These are phyloP conservation scores for Taurulus bubalis DNA, from an alignment of 2,113 vertebrate species.

Conservation along the genomic window DNA sequence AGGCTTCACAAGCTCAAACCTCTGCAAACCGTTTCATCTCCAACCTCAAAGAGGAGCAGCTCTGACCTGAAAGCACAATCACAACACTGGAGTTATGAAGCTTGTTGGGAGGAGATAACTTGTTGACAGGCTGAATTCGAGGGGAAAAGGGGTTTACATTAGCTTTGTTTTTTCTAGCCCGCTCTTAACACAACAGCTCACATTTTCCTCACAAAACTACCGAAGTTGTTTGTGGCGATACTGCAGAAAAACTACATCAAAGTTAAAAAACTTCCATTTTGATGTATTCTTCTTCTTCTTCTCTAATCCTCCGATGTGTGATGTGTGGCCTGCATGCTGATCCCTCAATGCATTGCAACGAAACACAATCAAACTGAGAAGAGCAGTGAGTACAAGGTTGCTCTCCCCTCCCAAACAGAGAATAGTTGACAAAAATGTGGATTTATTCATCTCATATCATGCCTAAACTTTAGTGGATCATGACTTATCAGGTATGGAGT, in stretches of 20 bases:
- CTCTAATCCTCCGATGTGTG: background rate
- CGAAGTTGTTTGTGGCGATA: background rate
- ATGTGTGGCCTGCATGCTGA: background rate
- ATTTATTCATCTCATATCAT: too few relatives aligned
- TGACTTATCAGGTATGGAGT: too few relatives aligned
- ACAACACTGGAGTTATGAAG: constrained; percentile 9
- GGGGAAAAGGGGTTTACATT: constrained; percentile 3
- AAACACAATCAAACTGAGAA: background rate
- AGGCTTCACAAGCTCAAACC: constrained; percentile 38
- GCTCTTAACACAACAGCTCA: background rate
- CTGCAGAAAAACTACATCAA: background rate
- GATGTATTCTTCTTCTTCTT: background rate
- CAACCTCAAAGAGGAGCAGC: constrained; percentile 46
- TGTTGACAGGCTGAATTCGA: constrained; percentile 18
- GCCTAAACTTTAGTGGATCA: too few relatives aligned
- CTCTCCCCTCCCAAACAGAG: too few relatives aligned
- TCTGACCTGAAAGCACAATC: constrained; percentile 54
- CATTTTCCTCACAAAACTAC: constrained; percentile 2
- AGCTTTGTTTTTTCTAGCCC: constrained; percentile 4
- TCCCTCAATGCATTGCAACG: background rate
- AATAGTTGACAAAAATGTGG: too few relatives aligned
- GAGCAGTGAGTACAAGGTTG: background rate
- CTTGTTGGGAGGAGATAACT: constrained; percentile 17
- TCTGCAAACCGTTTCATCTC: constrained; percentile 24
- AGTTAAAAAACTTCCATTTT: background rate